A percentile compares a stretch with the other conserved stretches of the same genome.
Evolutionary conservation across 1,140 invertebrate species (phyloP).

Genomic region (Himalopsyche phryganea): DNA sequence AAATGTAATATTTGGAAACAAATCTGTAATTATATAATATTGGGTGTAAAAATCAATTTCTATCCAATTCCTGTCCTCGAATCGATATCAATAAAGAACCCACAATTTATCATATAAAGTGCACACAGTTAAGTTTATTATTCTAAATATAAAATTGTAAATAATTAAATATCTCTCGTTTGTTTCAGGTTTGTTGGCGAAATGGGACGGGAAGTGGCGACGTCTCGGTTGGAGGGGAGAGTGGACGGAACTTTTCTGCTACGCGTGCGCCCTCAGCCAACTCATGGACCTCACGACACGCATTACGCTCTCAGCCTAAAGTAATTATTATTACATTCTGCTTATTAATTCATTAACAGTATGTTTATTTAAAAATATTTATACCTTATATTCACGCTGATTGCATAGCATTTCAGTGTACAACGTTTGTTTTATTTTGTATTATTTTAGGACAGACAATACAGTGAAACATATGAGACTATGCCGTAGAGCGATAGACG

Average conservation of each 20-base stretch:
- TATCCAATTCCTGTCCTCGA: too few relatives aligned
- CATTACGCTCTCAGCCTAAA: constrained; percentile 86
- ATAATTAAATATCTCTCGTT: too few relatives aligned
- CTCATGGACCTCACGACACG: constrained; percentile 58
- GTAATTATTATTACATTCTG: too few relatives aligned
- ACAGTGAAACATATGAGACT: constrained; percentile 92
- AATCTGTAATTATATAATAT: too few relatives aligned
- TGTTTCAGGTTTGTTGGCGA: constrained; percentile 85
- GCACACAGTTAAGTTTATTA: too few relatives aligned
- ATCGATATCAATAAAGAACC: too few relatives aligned
- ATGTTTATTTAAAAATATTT: not conserved
- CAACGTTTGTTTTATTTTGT: constrained; percentile 35
- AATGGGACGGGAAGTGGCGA: constrained; percentile 81
- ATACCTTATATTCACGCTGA: not conserved
- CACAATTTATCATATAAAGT: too few relatives aligned
- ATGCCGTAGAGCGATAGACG: constrained; percentile 53
- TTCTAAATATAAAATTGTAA: too few relatives aligned
- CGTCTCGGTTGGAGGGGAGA: constrained; percentile 70
- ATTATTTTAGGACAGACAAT: constrained; percentile 66
- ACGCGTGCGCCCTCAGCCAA: constrained; percentile 68
- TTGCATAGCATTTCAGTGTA: too few relatives aligned
- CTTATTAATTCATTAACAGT: not conserved
- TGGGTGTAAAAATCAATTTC: too few relatives aligned
- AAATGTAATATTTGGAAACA: too few relatives aligned
- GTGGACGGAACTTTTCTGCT: constrained; percentile 87